A percentile compares a stretch with the other conserved stretches of the same genome.
Conservation (phyloP, 1,140 invertebrate genomes). For the Orussus abietinus region DNA sequence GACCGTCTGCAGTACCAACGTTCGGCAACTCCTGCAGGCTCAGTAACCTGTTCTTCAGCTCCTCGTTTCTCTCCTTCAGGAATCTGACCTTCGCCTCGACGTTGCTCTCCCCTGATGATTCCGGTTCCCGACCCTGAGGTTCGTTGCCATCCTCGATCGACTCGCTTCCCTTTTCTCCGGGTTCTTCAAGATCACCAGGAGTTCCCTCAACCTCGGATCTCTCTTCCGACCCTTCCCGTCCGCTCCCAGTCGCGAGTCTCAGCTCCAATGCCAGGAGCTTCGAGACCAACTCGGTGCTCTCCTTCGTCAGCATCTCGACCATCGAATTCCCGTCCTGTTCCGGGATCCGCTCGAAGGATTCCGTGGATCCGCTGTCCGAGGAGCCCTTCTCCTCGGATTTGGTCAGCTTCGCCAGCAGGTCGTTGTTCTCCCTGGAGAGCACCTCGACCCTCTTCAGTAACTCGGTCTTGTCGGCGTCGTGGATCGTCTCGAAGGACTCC, state of each 20-base stretch:
- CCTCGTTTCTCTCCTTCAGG: constrained; percentile 44
- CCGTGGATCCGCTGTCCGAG: constrained; percentile 46
- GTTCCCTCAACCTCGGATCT: no score
- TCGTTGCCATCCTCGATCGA: no score
- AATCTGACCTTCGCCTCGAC: constrained; percentile 46
- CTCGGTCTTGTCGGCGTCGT: constrained; percentile 46
- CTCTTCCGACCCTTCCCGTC: no score
- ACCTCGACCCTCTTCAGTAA: constrained; percentile 66
- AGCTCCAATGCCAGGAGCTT: no score
- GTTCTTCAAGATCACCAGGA: no score
- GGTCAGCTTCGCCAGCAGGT: constrained; percentile 54
- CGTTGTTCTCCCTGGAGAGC: constrained; percentile 59
- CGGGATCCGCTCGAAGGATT: constrained; percentile 48
- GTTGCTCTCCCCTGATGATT: no score
- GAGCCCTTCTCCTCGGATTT: constrained; percentile 59
- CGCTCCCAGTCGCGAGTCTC: no score
- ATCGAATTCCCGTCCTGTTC: constrained; percentile 59
- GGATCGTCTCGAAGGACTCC: constrained; percentile 38
- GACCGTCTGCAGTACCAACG: constrained; percentile 3
- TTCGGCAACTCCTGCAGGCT: constrained; percentile 19
- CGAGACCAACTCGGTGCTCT: constrained; percentile 57
- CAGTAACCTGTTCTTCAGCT: constrained; percentile 25
- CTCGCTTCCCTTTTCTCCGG: no score
- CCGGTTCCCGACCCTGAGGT: no score
- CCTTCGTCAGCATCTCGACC: constrained; percentile 61